These are phyloP conservation scores for Irena cyanogastra DNA, from an alignment of 2,113 vertebrate genomes.

Conservation along the genomic window DNA sequence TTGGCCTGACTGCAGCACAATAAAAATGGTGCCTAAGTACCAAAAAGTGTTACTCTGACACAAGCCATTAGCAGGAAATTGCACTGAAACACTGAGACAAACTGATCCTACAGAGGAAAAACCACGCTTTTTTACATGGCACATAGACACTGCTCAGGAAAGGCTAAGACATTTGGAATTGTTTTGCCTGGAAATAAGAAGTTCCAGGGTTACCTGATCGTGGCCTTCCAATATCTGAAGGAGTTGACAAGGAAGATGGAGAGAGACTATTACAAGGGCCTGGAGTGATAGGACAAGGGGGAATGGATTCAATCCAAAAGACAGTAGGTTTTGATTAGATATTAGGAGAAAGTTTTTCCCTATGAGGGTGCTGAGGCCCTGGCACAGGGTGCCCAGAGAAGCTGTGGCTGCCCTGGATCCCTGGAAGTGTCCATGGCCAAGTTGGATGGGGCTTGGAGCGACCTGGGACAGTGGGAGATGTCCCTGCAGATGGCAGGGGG, in stretches of 20 bases:
- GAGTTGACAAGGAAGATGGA: no score
- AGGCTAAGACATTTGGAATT: background rate
- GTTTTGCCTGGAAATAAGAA: background rate
- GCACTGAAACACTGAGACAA: background rate
- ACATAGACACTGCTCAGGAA: background rate
- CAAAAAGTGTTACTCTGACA: background rate
- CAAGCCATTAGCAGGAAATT: background rate
- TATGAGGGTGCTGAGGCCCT: background rate
- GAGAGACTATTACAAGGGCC: background rate
- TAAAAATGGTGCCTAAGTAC: background rate
- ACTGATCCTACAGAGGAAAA: background rate
- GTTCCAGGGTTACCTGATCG: background rate
- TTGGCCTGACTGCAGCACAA: background rate
- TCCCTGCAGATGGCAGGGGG: background rate
- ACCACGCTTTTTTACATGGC: background rate
- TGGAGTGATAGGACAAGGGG: background rate
- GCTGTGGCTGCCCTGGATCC: background rate
- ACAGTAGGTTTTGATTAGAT: background rate
- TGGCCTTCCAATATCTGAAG: background rate
- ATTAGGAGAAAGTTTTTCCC: background rate
- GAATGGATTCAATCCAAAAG: background rate
- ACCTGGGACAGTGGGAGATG: fast-evolving
- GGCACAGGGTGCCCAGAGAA: background rate
- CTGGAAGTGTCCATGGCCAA: background rate
- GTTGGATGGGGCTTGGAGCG: fast-evolving